Conservation (phyloP, 2,888 invertebrate species). For the Ctena decussata region DNA sequence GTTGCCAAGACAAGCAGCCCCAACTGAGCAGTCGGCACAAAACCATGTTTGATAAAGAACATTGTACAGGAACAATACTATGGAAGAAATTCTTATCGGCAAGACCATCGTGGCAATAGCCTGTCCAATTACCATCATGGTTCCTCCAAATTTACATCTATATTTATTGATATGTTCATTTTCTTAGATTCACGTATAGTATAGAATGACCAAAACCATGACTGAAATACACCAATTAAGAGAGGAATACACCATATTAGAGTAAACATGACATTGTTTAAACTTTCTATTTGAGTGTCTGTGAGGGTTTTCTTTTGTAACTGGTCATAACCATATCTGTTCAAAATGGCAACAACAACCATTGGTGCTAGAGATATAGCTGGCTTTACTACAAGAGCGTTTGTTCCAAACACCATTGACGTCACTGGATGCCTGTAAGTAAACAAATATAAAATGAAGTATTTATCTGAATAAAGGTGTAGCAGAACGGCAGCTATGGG, state of each 20-base stretch:
- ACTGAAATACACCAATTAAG: constrained; percentile 73
- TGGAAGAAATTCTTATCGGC: too few species aligned
- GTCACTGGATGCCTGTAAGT: constrained; percentile 82
- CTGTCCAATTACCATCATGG: too few species aligned
- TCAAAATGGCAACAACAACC: constrained; percentile 79
- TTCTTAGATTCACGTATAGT: constrained; percentile 40
- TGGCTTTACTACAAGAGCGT: constrained; percentile 84
- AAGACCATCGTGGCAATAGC: too few species aligned
- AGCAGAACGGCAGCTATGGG: too few species aligned
- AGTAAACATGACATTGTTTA: constrained; percentile 74
- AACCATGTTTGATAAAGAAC: too few species aligned
- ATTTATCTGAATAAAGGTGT: too few species aligned
- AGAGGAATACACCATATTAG: constrained; percentile 71
- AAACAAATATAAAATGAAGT: too few species aligned
- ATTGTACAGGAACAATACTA: too few species aligned
- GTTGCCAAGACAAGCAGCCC: too few species aligned
- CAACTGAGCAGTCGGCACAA: too few species aligned
- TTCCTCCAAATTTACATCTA: background rate
- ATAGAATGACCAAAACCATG: constrained; percentile 75
- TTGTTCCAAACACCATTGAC: constrained; percentile 84
- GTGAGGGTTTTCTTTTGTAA: constrained; percentile 47
- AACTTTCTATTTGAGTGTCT: constrained; percentile 15
- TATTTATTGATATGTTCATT: background rate
- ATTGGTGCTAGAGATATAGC: constrained; percentile 84
- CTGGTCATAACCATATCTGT: constrained; percentile 76